Evolutionary conservation across 2,888 invertebrate species (phyloP), one percentile per base, ranked within the genome.

Genomic region (Lysandra coridon): DNA sequence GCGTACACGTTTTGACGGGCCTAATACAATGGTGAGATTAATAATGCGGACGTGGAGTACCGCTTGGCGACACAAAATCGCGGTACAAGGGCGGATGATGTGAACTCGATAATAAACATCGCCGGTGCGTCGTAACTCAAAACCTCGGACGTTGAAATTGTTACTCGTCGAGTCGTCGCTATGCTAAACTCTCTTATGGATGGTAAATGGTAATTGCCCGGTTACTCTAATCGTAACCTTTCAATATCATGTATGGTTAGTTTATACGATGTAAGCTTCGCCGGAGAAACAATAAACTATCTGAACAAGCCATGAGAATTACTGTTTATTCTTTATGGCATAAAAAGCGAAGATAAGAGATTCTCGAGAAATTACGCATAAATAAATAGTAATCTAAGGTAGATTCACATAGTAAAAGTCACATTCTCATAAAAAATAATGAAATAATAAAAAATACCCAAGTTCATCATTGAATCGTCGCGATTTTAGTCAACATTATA

Each of bases 11-110:
- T 91, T 87, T 88, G 89, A 91, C 90, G 89, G 88, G 90, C 88
- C 88, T 90, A 91, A 91, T 92, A 93, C 93, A 93, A 93, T 93
- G 90, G 91, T 89, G 90, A 92, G 92, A 94, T 93, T 94, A 92
- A 94, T 93, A 92, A 92, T 87, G 87, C 90, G 91, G 90, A 91
- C 89, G 90, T 91, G 90, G 90, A 88, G 84, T 86, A 88, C 92
- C 92, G 92, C 92, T 93, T 86, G 87, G 87, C 88, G 92, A 93
- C 92, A 92, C 90, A 90, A 90, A 89, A 92, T 91, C 91, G 87
- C 86, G 84, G 17, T 90, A 93, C 92, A 92, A 92, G 92, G 90
- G 91, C 93, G 93, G 93, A 93, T 93, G 92, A 93, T 92, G 93
- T 92, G 92, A 87, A 87, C 90, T 88, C 87, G 92, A 93, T 93